Percentiles rank a stretch among this genome's conserved stretches.
phyloP scores from a whole-genome alignment of 2,888 invertebrate genomes.

The Chaetogeoica ovagalla region DNA sequence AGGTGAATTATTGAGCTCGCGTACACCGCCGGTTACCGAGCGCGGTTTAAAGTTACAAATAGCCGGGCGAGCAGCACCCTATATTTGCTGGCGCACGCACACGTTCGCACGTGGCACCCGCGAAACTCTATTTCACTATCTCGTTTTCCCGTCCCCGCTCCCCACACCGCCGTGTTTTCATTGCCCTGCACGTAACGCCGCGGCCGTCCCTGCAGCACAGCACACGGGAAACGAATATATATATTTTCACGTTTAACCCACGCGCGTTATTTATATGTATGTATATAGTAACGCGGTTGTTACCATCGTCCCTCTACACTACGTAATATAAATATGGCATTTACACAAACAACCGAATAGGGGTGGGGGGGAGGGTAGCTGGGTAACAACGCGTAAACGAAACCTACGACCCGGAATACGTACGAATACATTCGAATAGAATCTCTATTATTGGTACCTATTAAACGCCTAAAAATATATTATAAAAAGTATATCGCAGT shows the following conservation, averaged over 20 bases:
- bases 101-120: not conserved
- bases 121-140: constrained; percentile 10
- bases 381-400: not conserved
- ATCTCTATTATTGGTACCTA: no score
- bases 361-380: not conserved
- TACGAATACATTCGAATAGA: no score
- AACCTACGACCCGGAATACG: no score
- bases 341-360: not conserved
- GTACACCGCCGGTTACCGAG: constrained; percentile 11
- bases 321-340: not conserved
- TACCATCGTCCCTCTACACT: not conserved
- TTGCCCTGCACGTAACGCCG: not conserved
- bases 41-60: constrained; percentile 34
- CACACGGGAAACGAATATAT: constrained; percentile 13
- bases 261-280: not conserved
- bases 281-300: not conserved
- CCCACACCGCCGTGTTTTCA: not conserved
- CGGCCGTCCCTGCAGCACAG: no score
- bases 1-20: constrained; percentile 44
- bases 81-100: not conserved
- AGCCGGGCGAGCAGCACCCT: constrained; percentile 8
- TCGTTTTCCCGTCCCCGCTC: not conserved
- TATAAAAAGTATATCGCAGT: no score
- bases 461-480: no score
- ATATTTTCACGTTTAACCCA: constrained; percentile 4